Evolutionary conservation across 2,797 vertebrate species (phyloP).

Genomic region (Phataginus tricuspis): DNA sequence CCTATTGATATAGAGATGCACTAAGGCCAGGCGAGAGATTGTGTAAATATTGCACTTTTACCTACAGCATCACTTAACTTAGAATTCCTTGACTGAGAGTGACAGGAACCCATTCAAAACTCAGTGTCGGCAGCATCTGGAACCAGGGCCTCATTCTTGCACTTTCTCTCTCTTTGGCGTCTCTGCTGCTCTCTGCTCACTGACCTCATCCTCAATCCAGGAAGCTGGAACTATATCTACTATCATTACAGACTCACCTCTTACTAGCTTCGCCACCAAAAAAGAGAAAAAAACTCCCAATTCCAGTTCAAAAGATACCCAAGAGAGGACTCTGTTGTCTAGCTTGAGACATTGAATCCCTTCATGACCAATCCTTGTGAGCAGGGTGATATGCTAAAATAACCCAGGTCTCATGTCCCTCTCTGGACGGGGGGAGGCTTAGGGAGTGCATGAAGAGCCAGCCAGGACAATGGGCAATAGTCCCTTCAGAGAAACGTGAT

Average conservation of each 20-base stretch:
- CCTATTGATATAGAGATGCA: too few species aligned
- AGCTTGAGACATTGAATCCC: not conserved
- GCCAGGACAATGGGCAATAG: not conserved
- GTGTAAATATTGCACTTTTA: too few species aligned
- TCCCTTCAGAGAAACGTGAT: not conserved
- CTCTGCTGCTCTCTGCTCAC: not conserved
- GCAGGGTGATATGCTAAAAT: not conserved
- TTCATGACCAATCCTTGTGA: not conserved
- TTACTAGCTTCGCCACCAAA: not conserved
- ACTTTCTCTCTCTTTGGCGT: not conserved
- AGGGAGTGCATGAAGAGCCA: not conserved
- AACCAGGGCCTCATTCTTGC: not conserved
- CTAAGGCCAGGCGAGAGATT: too few species aligned
- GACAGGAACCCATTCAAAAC: not conserved
- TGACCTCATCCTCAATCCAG: not conserved
- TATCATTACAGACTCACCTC: not conserved
- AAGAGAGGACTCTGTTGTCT: not conserved
- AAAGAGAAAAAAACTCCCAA: not conserved
- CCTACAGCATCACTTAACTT: not conserved
- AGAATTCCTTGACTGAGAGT: not conserved
- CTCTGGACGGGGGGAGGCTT: not conserved
- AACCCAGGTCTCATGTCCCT: not conserved
- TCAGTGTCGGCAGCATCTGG: not conserved
- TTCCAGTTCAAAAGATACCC: not conserved
- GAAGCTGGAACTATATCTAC: not conserved